Evolutionary conservation across 2,888 invertebrate species (phyloP), one percentile per base, ranked within the genome.

Genomic region (Tanypteryx hageni): DNA sequence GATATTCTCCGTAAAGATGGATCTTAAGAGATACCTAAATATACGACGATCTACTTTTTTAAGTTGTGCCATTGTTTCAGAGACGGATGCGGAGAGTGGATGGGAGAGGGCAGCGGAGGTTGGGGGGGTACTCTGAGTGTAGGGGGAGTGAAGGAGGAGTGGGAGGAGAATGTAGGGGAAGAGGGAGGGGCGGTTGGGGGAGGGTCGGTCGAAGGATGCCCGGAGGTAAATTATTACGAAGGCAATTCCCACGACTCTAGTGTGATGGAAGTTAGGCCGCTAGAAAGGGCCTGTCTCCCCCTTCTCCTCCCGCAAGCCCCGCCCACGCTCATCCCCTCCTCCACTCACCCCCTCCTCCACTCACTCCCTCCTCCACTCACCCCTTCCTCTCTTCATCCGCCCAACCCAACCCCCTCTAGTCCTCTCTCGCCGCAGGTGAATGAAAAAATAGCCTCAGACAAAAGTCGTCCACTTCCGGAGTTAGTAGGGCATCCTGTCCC

Each of bases 381-480:
- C 64, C 64, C n/a, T 11, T 11, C 11, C 8, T n/a, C n/a, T 11
- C n/a, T n/a, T n/a, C 64, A 18, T 18, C 76, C 83, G 56, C 83
- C 44, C 76, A 2, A n/a, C 18, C 56, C n/a, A 18, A n/a, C 76
- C 56, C 44, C n/a, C 44, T 44, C 83, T 59, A 61, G 44, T 10
- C 86, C 86, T 86, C 86, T 86, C 86, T 57, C 27, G 86, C 86
- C 86, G 86, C 86, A 86, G 86, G 86, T 86, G 86, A 86, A 86
- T 86, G 86, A 86, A 86, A 86, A 86, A 86, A 86, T 86, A 86
- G 31, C 86, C 86, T 31, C 61, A 61, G 86, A 86, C 86, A 64
- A 86, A 86, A 86, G 86, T 86, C 86, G 86, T 86, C 86, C 86
- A 64, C 86, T 86, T 86, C 86, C 86, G 86, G 86, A 68, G 68